Percentiles rank a stretch among this genome's conserved stretches.
phyloP scores from a whole-genome alignment of 2,113 vertebrate genomes.

The Myotis lucifugus region DNA sequence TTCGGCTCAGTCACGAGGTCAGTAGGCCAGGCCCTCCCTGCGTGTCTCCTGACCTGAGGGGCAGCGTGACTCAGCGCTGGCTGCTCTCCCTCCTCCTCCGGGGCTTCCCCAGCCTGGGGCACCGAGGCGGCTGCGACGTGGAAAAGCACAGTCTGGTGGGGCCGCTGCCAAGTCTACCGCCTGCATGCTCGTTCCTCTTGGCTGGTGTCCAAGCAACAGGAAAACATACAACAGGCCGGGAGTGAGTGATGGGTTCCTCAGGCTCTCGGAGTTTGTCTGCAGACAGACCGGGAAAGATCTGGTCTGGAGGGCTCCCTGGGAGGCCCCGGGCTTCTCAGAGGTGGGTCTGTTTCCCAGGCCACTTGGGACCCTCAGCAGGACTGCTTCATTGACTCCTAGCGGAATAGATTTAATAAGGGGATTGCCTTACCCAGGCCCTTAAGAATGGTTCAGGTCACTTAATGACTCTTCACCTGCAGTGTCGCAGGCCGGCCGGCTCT shows the following conservation, averaged over 20 bases:
- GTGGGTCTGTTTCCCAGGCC: not conserved
- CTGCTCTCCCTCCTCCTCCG: not conserved
- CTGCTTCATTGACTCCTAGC: slow-evolving; percentile 13
- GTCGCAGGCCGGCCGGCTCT: not conserved
- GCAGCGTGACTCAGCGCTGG: not conserved
- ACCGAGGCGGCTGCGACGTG: slow-evolving; percentile 26
- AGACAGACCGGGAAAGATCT: not conserved
- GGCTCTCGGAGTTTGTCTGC: not conserved
- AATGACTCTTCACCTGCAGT: slow-evolving; percentile 9
- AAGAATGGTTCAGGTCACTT: slow-evolving; percentile 7
- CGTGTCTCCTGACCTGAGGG: not conserved
- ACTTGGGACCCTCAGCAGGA: not conserved
- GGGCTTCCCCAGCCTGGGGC: not conserved
- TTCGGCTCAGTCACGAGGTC: not conserved
- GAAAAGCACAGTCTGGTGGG: slow-evolving; percentile 21
- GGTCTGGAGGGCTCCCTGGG: not conserved
- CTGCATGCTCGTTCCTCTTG: slow-evolving; percentile 49
- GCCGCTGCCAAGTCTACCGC: slow-evolving; percentile 18
- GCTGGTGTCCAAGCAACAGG: not conserved
- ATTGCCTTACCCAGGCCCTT: slow-evolving; percentile 28
- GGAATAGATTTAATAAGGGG: not conserved
- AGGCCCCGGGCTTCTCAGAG: not conserved
- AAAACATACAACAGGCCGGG: not conserved
- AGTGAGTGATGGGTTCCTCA: not conserved
- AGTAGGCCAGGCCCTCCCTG: slow-evolving; percentile 6